phyloP scores from a whole-genome alignment of 2,113 vertebrate genomes.

The Noturus placidus region DNA sequence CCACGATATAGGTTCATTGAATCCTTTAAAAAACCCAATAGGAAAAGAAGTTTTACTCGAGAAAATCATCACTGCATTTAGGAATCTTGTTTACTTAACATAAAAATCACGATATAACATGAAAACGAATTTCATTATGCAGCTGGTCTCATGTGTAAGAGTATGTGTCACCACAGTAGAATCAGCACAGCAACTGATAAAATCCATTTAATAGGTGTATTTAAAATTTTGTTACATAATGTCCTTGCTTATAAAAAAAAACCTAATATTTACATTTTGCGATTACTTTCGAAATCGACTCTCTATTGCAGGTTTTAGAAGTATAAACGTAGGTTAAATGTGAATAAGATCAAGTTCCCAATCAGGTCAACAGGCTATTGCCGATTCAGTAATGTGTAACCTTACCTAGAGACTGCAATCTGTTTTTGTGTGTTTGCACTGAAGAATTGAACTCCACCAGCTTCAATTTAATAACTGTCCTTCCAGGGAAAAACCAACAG shows the following conservation, averaged over 20 bases:
- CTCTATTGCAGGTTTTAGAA: not conserved
- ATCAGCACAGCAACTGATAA: not conserved
- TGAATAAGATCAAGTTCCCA: constrained; percentile 9
- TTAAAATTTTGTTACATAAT: not conserved
- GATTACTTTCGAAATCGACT: not conserved
- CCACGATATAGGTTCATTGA: not conserved
- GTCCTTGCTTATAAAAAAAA: not conserved
- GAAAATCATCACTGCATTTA: not conserved
- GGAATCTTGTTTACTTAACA: not conserved
- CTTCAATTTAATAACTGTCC: constrained; percentile 46
- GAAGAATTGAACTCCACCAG: constrained; percentile 30
- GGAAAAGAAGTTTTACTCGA: not conserved
- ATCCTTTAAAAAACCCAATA: not conserved
- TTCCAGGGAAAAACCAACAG: constrained; percentile 41
- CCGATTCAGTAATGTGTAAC: not conserved
- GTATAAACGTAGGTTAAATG: not conserved
- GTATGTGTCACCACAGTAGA: not conserved
- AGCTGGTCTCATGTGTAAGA: not conserved
- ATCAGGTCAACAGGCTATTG: constrained; percentile 8
- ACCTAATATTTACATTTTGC: not conserved
- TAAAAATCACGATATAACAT: not conserved
- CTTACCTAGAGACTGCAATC: not conserved
- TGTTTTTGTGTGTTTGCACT: constrained; percentile 21
- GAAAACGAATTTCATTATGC: not conserved
- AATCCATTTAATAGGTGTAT: not conserved